These are phyloP conservation scores for Chondrilla cf. caribensis DNA, from an alignment of 37 sponge, comb jelly and placozoan genomes.

Conservation along the genomic window DNA sequence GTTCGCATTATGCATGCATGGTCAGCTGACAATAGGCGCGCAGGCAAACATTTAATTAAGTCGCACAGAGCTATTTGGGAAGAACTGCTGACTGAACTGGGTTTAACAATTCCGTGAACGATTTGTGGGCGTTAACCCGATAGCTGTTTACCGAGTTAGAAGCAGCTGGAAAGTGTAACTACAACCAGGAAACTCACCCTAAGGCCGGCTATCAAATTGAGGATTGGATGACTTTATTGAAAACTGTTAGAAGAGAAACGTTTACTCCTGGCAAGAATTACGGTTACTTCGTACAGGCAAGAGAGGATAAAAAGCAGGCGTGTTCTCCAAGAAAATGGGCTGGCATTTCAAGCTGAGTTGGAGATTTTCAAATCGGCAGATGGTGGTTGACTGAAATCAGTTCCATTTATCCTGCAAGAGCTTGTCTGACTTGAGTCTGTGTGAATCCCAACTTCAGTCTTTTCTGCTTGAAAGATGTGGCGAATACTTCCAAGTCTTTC, in stretches of 20 bases:
- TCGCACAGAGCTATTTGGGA: neutral
- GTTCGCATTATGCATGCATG: slow-evolving; percentile 14
- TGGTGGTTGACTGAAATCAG: no score
- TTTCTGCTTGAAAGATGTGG: slow-evolving; percentile 77
- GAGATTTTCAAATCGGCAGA: no score
- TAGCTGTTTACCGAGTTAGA: neutral
- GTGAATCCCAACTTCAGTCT: slow-evolving; percentile 95
- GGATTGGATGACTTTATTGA: no score
- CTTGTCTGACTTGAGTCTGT: slow-evolving; percentile 94
- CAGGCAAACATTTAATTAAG: neutral
- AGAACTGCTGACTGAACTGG: no score
- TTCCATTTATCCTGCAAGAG: no score
- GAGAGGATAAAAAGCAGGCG: slow-evolving; percentile 21
- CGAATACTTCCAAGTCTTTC: slow-evolving; percentile 87
- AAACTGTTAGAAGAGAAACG: no score
- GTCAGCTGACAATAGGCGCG: neutral
- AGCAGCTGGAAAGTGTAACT: no score
- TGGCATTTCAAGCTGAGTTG: neutral
- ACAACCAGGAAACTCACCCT: no score
- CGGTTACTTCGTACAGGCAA: no score
- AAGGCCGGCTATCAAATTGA: no score
- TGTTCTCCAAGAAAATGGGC: neutral
- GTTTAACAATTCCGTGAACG: no score
- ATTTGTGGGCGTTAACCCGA: neutral
- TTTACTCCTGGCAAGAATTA: no score